These are phyloP conservation scores for Etheostoma spectabile DNA, from an alignment of 2,113 vertebrate species.

Conservation along the genomic window DNA sequence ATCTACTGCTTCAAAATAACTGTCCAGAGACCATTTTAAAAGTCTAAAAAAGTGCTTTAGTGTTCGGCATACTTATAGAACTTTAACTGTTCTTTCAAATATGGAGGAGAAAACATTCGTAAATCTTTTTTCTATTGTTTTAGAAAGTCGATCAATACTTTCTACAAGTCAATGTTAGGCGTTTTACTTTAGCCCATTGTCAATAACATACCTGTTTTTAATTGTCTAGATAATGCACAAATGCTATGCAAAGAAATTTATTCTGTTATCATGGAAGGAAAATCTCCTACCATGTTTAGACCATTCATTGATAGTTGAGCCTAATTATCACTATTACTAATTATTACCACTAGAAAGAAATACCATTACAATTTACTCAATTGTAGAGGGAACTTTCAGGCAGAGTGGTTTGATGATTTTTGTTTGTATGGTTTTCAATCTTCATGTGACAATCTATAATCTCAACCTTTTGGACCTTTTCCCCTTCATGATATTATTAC, in stretches of 20 bases:
- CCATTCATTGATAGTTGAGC: background rate
- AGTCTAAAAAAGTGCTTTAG: background rate
- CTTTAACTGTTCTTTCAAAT: slow-evolving; percentile 8
- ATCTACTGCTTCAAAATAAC: slow-evolving; percentile 47
- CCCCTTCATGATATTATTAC: background rate
- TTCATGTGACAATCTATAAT: background rate
- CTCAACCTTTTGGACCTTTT: background rate
- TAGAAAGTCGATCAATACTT: background rate
- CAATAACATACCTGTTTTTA: background rate
- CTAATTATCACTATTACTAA: background rate
- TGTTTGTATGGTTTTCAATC: no score
- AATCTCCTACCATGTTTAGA: background rate
- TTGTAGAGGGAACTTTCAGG: background rate
- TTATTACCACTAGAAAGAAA: background rate
- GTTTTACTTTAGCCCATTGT: background rate
- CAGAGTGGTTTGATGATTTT: background rate
- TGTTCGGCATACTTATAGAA: slow-evolving; percentile 6
- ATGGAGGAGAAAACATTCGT: background rate
- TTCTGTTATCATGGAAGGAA: background rate
- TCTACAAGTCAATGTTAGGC: background rate
- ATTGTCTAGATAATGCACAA: background rate
- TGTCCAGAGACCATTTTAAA: slow-evolving; percentile 5
- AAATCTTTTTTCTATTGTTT: background rate
- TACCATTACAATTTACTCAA: background rate
- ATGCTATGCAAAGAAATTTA: background rate